phyloP scores from a whole-genome alignment of 2,797 vertebrate genomes.

The Falco concolor region DNA sequence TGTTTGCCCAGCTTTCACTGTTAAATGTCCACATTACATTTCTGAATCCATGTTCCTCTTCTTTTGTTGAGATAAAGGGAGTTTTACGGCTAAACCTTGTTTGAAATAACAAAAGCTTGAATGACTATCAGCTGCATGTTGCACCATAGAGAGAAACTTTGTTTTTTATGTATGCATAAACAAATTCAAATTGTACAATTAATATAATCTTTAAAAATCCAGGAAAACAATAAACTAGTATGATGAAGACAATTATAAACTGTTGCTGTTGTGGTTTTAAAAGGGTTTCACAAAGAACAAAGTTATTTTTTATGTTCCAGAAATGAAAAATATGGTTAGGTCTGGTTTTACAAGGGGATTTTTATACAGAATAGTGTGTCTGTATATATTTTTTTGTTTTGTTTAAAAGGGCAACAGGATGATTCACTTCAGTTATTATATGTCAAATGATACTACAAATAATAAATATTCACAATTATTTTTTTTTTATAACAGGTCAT shows the following conservation, averaged over 20 bases:
- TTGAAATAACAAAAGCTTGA: neutral
- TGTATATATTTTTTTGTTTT: neutral
- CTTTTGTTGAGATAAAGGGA: neutral
- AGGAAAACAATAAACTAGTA: neutral
- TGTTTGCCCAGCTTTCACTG: neutral
- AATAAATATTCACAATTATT: neutral
- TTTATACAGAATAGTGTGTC: neutral
- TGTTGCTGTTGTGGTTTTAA: neutral
- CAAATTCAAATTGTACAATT: neutral
- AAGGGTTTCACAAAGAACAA: neutral
- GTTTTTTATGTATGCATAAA: neutral
- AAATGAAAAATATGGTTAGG: neutral
- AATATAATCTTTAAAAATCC: neutral
- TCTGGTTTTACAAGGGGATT: neutral
- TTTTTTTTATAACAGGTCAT: neutral
- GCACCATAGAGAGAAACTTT: neutral
- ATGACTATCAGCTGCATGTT: neutral
- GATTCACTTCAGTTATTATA: neutral
- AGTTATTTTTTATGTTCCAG: neutral
- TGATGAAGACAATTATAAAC: neutral
- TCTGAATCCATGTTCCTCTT: neutral
- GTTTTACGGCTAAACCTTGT: neutral
- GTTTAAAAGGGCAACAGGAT: neutral
- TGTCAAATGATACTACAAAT: neutral
- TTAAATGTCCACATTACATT: neutral